These are phyloP conservation scores for Sakesphorus luctuosus DNA, from an alignment of 2,113 vertebrate genomes.

Conservation along the genomic window DNA sequence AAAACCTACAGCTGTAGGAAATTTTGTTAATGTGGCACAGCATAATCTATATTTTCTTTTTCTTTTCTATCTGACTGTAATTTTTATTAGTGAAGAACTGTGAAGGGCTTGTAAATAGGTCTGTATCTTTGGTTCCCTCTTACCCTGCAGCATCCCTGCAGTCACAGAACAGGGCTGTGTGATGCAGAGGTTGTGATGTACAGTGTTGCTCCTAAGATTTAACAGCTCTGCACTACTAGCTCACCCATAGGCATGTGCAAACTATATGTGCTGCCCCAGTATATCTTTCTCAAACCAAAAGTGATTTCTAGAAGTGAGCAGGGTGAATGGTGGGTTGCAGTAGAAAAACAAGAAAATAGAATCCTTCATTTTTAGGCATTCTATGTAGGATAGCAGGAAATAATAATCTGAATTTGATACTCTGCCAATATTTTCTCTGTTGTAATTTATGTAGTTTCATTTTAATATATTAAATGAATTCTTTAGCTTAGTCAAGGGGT, in stretches of 20 bases:
- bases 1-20: background rate
- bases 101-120: background rate
- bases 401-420: background rate
- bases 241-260: background rate
- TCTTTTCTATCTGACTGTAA: background rate
- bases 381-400: slow-evolving; percentile 7
- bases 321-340: background rate
- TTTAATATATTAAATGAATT: background rate
- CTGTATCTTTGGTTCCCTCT: background rate
- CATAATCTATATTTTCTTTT: background rate
- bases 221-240: slow-evolving; percentile 40
- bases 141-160: slow-evolving; percentile 50
- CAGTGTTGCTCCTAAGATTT: slow-evolving; percentile 41
- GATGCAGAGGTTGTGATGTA: slow-evolving; percentile 51
- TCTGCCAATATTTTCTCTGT: background rate
- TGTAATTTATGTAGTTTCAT: background rate
- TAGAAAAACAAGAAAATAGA: background rate
- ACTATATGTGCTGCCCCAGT: background rate
- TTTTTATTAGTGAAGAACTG: background rate
- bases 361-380: slow-evolving; percentile 23
- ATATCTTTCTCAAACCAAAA: background rate
- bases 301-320: background rate
- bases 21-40: background rate
- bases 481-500: background rate
- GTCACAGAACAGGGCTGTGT: background rate